Conservation (phyloP, 2,888 invertebrate species). For the Anthrax anthrax region DNA sequence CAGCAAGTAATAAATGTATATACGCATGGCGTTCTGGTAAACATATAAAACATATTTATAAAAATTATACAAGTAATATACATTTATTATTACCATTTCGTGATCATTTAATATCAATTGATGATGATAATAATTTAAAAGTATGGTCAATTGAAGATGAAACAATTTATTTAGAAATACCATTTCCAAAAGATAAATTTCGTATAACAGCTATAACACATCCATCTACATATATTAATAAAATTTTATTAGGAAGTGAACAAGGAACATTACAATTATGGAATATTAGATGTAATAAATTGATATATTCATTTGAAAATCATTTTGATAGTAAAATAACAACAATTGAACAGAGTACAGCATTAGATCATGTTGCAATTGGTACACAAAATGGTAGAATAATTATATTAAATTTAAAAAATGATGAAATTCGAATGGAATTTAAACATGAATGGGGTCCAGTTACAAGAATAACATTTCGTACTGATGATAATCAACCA, state of each 20-base stretch:
- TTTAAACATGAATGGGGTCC: conserved; percentile 87
- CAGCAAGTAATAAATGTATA: conserved; percentile 60
- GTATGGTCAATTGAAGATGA: conserved; percentile 75
- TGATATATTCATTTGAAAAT: conserved; percentile 56
- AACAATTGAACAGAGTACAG: conserved; percentile 76
- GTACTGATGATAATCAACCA: conserved; percentile 63
- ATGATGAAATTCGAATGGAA: conserved; percentile 66
- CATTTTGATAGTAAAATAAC: conserved; percentile 41
- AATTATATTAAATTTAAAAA: conserved; percentile 73
- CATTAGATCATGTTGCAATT: conserved; percentile 79
- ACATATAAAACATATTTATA: conserved; percentile 66
- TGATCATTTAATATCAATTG: conserved; percentile 71
- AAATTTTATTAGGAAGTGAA: conserved; percentile 73
- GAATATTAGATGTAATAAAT: conserved; percentile 68
- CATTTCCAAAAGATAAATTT: conserved; percentile 54
- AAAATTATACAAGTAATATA: conserved; percentile 59
- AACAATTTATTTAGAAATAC: conserved; percentile 50
- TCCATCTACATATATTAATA: conserved; percentile 90
- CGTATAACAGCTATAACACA: conserved; percentile 71
- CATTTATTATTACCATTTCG: conserved; percentile 73
- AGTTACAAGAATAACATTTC: conserved; percentile 70
- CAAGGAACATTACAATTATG: conserved; percentile 78
- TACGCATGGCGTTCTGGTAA: conserved; percentile 81
- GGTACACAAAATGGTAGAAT: conserved; percentile 74
- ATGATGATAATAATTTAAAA: conserved; percentile 58